A percentile compares a stretch with the other conserved stretches of the same genome.
phyloP scores from a whole-genome alignment of 2,797 vertebrate genomes.

The Anguilla obscura region DNA sequence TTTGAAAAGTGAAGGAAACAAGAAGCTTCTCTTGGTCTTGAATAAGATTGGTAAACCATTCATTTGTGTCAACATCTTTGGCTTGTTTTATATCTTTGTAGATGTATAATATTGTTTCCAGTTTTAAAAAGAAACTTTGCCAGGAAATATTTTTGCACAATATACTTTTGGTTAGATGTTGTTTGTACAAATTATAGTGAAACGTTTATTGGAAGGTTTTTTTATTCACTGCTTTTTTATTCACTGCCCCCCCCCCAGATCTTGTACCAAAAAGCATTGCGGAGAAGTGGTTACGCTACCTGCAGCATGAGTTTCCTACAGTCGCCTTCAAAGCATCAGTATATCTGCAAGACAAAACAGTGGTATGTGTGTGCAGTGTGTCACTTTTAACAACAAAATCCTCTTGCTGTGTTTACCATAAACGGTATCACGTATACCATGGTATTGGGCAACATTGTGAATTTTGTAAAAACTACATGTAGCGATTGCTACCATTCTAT shows the following conservation, averaged over 20 bases:
- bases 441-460: neutral
- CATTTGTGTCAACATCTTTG: neutral
- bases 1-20: slow-evolving; percentile 71
- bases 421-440: neutral
- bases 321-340: slow-evolving; percentile 86
- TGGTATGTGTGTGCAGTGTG: slow-evolving; percentile 59
- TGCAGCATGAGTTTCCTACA: slow-evolving; percentile 84
- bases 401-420: neutral
- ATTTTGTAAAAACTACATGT: neutral
- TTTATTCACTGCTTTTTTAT: neutral
- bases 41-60: slow-evolving; percentile 86
- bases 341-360: slow-evolving; percentile 70
- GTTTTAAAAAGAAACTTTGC: neutral
- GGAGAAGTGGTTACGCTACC: slow-evolving; percentile 81
- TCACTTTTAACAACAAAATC: neutral
- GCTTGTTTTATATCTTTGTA: neutral
- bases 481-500: neutral
- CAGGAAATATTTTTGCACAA: neutral
- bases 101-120: neutral
- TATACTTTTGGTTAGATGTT: slow-evolving; percentile 70
- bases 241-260: slow-evolving; percentile 74
- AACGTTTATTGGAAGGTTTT: slow-evolving; percentile 8
- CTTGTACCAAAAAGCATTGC: slow-evolving; percentile 86
- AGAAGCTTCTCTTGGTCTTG: slow-evolving; percentile 84
- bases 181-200: slow-evolving; percentile 37